Evolutionary conservation across 1,140 invertebrate genomes (phyloP), one percentile per base, ranked within the genome.

Genomic region (Zaprionus ghesquierei): DNA sequence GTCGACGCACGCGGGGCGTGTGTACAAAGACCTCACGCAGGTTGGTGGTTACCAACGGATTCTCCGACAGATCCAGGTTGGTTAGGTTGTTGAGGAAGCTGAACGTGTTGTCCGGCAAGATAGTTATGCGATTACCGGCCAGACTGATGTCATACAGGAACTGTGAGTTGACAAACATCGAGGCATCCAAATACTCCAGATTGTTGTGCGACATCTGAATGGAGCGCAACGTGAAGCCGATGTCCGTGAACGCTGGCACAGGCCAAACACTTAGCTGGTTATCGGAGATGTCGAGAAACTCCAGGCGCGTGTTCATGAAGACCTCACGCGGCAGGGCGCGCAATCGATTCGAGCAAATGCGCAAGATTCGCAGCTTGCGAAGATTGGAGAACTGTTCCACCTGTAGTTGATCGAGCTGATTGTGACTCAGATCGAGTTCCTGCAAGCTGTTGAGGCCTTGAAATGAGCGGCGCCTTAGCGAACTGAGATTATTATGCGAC

Each of bases 21-120:
- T 97, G 97, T 84, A 97, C 96, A 80, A 97, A 97, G n/a, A 98
- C 93, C 91, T 98, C 97, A 79, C 97, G 97, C 81, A 97, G 97
- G 92, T 98, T 98, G 41, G 96, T 96, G 73, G 96, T 94, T 68
- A 94, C 92, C 1, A 97, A 91, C n/a, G 94, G 93, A 92, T 98
- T 98, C 56, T 94, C 94, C 33, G 96, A 96, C 2, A 98, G 92
- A 91, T 98, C 96, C 62, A 98, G 92, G 71, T 94, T 94, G 49
- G 97, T 94, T 25, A 98, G 93, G 71, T 95, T 95, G 20, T 94
- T 95, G 6, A 98, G 93, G 75, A 96, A 96, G 1, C 95, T 95
- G 91, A 98, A 98, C 2, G 97, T 96, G 89, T 97, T 97, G 90
- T 98, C 97, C 0, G 97, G 96, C 38, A 98, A 91, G 59, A 97